phyloP scores from a whole-genome alignment of 2,113 vertebrate genomes.

The Podiceps cristatus region DNA sequence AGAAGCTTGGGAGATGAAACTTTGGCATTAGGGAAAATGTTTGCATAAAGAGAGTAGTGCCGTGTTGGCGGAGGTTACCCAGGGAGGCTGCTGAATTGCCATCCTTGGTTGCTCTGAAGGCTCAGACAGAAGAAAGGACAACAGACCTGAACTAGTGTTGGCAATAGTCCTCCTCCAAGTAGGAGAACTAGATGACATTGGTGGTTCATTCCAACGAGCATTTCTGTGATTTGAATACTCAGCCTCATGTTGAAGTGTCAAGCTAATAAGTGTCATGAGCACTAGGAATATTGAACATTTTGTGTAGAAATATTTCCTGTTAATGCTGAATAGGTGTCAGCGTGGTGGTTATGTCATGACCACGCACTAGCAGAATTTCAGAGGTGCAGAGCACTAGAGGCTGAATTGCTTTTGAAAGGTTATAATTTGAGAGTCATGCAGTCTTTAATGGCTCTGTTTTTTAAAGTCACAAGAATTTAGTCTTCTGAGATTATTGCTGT shows the following conservation, averaged over 20 bases:
- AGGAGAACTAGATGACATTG: background rate
- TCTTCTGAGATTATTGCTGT: background rate
- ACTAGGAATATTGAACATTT: background rate
- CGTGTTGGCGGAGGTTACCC: background rate
- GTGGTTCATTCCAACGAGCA: background rate
- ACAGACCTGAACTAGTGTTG: background rate
- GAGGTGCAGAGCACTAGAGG: background rate
- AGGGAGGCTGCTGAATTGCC: background rate
- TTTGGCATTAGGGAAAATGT: background rate
- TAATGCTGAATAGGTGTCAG: background rate
- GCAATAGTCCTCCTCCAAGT: background rate
- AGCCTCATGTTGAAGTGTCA: background rate
- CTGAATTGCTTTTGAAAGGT: background rate
- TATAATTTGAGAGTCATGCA: background rate
- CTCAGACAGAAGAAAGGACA: background rate
- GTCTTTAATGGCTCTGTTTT: background rate
- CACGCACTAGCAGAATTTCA: background rate
- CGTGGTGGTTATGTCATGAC: background rate
- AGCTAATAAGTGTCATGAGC: background rate
- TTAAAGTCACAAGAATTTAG: background rate
- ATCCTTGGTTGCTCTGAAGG: background rate
- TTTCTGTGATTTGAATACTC: background rate
- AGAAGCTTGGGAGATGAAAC: background rate
- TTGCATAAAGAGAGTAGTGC: background rate
- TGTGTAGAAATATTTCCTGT: background rate